Base-by-base conservation (phyloP, 2,888 invertebrate genomes). In the Cheilosia vulpina region DNA sequence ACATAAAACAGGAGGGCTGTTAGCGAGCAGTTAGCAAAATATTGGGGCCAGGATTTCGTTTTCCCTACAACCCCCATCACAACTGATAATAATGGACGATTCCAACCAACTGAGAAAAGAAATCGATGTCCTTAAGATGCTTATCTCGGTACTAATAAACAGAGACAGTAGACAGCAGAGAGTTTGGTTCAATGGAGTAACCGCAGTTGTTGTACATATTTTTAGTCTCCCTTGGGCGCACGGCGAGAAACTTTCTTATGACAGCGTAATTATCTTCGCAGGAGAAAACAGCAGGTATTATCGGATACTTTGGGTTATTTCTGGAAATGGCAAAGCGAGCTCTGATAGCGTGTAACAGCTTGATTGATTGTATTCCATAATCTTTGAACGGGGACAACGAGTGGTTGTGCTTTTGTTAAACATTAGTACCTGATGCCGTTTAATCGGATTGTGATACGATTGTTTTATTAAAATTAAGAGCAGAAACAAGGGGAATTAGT, bases 61-160 rank as follows among this genome's bases (percentile, higher is more conserved):
- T 15, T 17, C 38, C 27, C 43, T 38, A 31, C 43, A 55, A 19
- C 45, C 68, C 47, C 68, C 62, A 77, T 77, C 77, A 69, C 24
- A 62, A 69, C 69, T 69, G 69, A 69, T 55, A 77, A 77, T 69
- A 77, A 69, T 77, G 77, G 69, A 77, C 77, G 62, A 77, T 69
- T 69, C 27, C 69, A 60, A 69, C 68, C 68, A 55, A 62, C 68
- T 69, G 77, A 45, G 62, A 77, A 69, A 79, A 79, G 71, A 71
- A 78, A 79, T 65, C 65, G 78, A 72, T 72, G 65, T 71, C 78
- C 34, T 78, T 69, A 68, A 69, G 78, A 78, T 78, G 62, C 55
- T 62, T 78, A 78, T 78, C 78, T 71, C 55, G 47, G 50, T 63
- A 63, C 62, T 63, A 63, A 78, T 63, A 66, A 66, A 31, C n/a